These are phyloP conservation scores for Petrocephalus schoutedeni DNA, from an alignment of 2,797 vertebrate species.

Conservation along the genomic window DNA sequence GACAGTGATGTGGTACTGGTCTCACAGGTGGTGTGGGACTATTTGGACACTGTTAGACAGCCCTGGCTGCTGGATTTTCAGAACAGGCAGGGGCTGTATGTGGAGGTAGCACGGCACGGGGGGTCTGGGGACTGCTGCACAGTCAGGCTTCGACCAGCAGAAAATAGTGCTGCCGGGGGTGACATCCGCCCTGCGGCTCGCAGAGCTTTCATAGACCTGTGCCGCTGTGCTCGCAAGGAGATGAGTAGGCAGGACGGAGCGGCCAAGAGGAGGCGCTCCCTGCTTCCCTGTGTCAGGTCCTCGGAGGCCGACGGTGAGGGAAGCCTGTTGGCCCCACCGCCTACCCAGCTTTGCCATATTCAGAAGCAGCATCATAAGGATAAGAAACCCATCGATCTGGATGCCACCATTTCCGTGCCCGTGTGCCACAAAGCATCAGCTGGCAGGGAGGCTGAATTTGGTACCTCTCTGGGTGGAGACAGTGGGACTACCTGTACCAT, in stretches of 20 bases:
- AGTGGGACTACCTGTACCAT: slow-evolving; percentile 75
- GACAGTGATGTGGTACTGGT: slow-evolving; percentile 89
- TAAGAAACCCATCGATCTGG: slow-evolving; percentile 68
- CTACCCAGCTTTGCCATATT: slow-evolving; percentile 63
- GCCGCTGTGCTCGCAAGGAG: slow-evolving; percentile 79
- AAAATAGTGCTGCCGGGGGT: slow-evolving; percentile 63
- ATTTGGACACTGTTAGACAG: slow-evolving; percentile 80
- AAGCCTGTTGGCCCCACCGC: slow-evolving; percentile 58
- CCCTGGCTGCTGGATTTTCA: slow-evolving; percentile 85
- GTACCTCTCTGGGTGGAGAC: slow-evolving; percentile 61
- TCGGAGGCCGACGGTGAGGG: slow-evolving; percentile 68
- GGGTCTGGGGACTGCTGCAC: slow-evolving; percentile 89
- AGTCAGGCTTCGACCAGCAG: slow-evolving; percentile 76
- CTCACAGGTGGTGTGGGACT: slow-evolving; percentile 92
- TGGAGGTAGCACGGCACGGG: slow-evolving; percentile 77
- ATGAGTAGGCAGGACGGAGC: slow-evolving; percentile 85
- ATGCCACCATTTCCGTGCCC: slow-evolving; percentile 53
- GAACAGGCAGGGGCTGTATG: slow-evolving; percentile 82
- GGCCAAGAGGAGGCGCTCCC: slow-evolving; percentile 73
- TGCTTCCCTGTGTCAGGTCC: slow-evolving; percentile 73
- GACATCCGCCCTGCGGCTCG: slow-evolving; percentile 67
- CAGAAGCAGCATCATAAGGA: slow-evolving; percentile 72
- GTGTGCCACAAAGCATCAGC: slow-evolving; percentile 61
- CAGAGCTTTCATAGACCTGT: slow-evolving; percentile 87
- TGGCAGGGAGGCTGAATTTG: slow-evolving; percentile 52